Evolutionary conservation across 2,797 vertebrate genomes (phyloP), one percentile per base, ranked within the genome.

Genomic region (Picus viridis): DNA sequence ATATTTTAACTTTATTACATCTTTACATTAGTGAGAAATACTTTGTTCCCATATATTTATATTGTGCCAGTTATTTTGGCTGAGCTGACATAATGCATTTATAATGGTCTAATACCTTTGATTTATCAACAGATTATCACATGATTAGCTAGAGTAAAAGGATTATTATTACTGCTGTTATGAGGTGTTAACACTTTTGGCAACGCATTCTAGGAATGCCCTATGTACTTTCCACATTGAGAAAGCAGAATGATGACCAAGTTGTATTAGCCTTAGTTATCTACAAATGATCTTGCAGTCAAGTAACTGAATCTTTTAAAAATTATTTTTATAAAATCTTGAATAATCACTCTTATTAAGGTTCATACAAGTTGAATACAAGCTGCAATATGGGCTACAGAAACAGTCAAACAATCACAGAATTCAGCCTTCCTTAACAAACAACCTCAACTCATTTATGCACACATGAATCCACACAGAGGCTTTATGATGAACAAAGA

Each of bases 71-170:
- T 97, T 97, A 96, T 88, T 97, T 96, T n/a, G 4, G 89, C 91
- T 96, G 93, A 96, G 92, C 89, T 96, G 93, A 97, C 96, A 97
- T 95, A 97, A 97, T 97, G 94, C 96, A 95, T 97, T 96, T 96
- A 77, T 97, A 98, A 97, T 95, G 93, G 97, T 95, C 94, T 97
- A 97, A 97, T 97, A 94, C 92, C 93, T 97, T 72, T 94, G 95
- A 97, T 90, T 98, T 97, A 98, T 96, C 94, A 97, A 96, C 24
- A 97, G 97, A 97, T 98, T 98, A 98, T 97, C 97, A 97, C 97
- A 93, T 96, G 95, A 97, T 98, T 98, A 97, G 72, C 83, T 92
- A 71, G 90, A 97, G 95, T 95, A 95, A 97, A 97, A 95, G 96
- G 91, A 97, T 97, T 97, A 97, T 95, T 98, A 97, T 94, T 95